phyloP scores from a whole-genome alignment of 2,888 invertebrate species.

The Caenorhabditis sp. region DNA sequence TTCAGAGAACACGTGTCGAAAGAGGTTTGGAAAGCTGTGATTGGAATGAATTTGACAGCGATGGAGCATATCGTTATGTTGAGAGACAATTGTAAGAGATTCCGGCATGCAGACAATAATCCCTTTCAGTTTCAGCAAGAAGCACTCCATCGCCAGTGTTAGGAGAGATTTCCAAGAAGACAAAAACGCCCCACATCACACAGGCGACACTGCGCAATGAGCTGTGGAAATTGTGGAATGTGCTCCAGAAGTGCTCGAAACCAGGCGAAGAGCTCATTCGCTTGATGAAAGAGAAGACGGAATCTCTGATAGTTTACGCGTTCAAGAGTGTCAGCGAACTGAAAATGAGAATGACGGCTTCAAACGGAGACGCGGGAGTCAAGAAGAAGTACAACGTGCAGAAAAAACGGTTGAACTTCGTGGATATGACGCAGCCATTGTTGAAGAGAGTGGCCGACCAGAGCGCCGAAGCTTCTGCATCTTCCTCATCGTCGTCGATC shows the following conservation, averaged over 20 bases:
- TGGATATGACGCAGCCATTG: neutral
- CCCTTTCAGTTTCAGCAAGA: constrained; percentile 14
- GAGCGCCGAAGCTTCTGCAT: neutral
- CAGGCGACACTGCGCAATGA: constrained; percentile 14
- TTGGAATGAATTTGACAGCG: neutral
- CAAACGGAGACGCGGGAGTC: neutral
- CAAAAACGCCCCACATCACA: neutral
- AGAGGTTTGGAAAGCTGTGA: constrained; percentile 2
- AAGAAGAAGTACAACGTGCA: constrained; percentile 12
- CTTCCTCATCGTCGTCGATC: neutral
- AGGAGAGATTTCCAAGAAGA: neutral
- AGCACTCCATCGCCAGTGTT: constrained; percentile 43
- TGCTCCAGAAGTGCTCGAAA: constrained; percentile 17
- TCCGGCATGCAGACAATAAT: too few relatives aligned
- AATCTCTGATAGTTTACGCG: neutral
- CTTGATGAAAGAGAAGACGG: constrained; percentile 13
- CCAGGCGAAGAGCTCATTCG: constrained; percentile 16
- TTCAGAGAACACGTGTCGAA: constrained; percentile 24
- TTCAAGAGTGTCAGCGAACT: constrained; percentile 24
- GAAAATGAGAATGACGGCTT: neutral
- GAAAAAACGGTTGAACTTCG: constrained; percentile 17
- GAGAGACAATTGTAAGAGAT: constrained; percentile 6
- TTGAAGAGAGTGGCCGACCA: neutral
- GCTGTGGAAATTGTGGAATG: constrained; percentile 25
- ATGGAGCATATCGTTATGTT: constrained; percentile 10